Base-by-base conservation (phyloP, 2,797 vertebrate species). In the Picus viridis region DNA sequence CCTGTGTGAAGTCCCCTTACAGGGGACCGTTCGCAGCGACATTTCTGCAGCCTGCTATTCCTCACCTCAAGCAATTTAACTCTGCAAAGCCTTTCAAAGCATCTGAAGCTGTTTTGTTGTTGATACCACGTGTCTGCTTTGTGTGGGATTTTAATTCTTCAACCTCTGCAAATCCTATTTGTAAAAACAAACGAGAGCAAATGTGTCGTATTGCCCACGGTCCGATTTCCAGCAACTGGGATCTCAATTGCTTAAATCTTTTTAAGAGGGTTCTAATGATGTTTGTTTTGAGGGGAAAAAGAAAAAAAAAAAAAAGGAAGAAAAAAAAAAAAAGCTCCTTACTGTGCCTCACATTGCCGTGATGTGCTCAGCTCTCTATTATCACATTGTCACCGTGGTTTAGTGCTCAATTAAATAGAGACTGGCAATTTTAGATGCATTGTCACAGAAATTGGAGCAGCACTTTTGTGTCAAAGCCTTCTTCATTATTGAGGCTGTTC, bases 131-230 rank as follows among this genome's bases (percentile, higher is more conserved):
- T 19, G 12, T 22, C 71, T 78, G 69, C 86, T 83, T 49, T 32
- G 67, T 16, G 86, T 14, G 77, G 68, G 77, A 92, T 88, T 94
- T 94, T 80, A 71, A 84, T 74, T 51, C 89, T 62, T 89, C 29
- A 63, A 89, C 70, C 70, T 59, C 30, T 18, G 70, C 70, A 91
- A 89, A 95, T 47, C 54, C 68, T 73, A 15, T 79, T 94, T 81
- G 76, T 19, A 79, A 83, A 43, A 81, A 88, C 19, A 88, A 96
- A 90, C 1, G 4, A 67, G 57, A 57, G 13, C 70, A 49, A 92
- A 17, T 29, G 56, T 2, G 32, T 13, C 79, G 91, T 5, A 36
- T 3, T 89, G 87, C 75, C 0, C 14, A 71, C 1, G 16, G 68
- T 27, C 49, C 72, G 51, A 88, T 54, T 96, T 92, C 76, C 88